These are phyloP conservation scores for Araneus ventricosus DNA, from an alignment of 1,140 invertebrate species.

Conservation along the genomic window DNA sequence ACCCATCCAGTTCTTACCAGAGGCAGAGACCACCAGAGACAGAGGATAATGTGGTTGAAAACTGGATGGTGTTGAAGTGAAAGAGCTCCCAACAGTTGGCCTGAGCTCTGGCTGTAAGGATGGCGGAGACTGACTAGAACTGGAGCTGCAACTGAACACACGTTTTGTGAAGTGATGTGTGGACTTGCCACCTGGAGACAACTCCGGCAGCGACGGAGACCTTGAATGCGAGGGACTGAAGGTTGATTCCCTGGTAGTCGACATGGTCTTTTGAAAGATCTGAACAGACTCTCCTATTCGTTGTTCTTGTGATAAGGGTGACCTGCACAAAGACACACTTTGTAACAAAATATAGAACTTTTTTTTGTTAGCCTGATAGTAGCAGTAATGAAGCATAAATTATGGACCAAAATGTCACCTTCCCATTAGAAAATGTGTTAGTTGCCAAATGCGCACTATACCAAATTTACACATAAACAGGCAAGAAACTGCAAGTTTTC, in stretches of 20 bases:
- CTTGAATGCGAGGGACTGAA: not conserved
- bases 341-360: too few species aligned
- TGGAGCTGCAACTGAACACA: not conserved
- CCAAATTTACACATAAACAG: too few species aligned
- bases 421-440: too few species aligned
- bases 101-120: constrained; percentile 41
- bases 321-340: not conserved
- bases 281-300: not conserved
- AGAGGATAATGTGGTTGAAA: constrained; percentile 44
- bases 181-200: not conserved
- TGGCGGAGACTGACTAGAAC: constrained; percentile 37
- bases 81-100: not conserved
- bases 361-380: too few species aligned
- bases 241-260: constrained; percentile 27
- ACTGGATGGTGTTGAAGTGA: not conserved
- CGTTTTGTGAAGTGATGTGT: not conserved
- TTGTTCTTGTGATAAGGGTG: not conserved
- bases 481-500: too few species aligned
- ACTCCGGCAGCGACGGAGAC: constrained; percentile 37
- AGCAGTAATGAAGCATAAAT: too few species aligned
- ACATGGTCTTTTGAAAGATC: not conserved
- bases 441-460: too few species aligned
- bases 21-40: not conserved
- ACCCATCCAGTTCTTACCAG: not conserved
- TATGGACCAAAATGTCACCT: too few species aligned